Conservation (phyloP, 1,140 invertebrate genomes). For the Ptiloglossa arizonensis region DNA sequence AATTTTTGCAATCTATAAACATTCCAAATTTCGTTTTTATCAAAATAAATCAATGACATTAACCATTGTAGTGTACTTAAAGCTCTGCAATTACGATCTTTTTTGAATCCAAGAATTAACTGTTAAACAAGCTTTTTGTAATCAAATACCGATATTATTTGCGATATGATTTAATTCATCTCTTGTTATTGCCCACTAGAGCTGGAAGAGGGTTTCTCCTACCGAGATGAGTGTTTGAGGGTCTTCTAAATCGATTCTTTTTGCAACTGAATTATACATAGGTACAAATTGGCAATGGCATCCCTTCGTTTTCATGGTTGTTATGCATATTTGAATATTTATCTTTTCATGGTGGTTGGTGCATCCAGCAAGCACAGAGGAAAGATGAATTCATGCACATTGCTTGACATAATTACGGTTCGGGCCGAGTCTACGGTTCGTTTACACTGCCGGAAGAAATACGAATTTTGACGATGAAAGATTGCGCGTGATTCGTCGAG, state of each 20-base stretch:
- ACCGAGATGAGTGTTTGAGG: no score
- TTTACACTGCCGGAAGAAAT: constrained; percentile 53
- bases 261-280: neutral
- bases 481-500: constrained; percentile 21
- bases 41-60: no score
- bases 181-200: no score
- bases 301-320: neutral
- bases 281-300: neutral
- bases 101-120: no score
- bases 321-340: constrained; percentile 65
- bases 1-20: no score
- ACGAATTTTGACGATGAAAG: constrained; percentile 37
- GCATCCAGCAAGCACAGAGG: constrained; percentile 51
- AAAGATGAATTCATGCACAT: constrained; percentile 62
- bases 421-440: constrained; percentile 43
- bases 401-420: constrained; percentile 57
- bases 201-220: no score
- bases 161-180: no score
- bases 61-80: no score
- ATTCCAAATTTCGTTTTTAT: no score
- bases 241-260: neutral
- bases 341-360: constrained; percentile 45
- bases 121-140: no score
- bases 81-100: no score
- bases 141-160: no score